phyloP scores from a whole-genome alignment of 2,888 invertebrate species.

The Liposcelis brunnea region DNA sequence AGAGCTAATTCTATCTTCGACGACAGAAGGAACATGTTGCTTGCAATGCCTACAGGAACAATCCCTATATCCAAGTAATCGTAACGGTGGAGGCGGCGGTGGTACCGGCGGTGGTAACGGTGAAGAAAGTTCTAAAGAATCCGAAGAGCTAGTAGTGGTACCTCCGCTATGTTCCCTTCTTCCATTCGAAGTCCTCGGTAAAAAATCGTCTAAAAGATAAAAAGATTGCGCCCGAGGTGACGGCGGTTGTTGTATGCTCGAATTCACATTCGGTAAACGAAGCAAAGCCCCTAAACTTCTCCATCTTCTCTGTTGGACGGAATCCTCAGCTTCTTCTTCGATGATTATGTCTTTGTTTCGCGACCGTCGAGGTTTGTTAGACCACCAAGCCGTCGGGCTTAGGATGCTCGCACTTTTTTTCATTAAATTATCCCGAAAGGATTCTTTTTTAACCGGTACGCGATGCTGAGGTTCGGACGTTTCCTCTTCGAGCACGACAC shows the following conservation, averaged over 20 bases:
- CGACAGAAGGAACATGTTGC: too few relatives aligned
- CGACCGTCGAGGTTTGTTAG: conserved; percentile 17
- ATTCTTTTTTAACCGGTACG: conserved; percentile 9
- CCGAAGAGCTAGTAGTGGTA: conserved; percentile 21
- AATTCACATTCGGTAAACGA: conserved; percentile 17
- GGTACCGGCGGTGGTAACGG: conserved; percentile 30
- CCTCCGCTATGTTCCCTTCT: conserved; percentile 13
- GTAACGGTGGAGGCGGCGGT: conserved; percentile 28
- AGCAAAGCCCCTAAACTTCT: conserved; percentile 29
- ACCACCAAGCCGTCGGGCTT: conserved; percentile 20
- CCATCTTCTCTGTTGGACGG: conserved; percentile 27
- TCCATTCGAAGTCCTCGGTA: conserved; percentile 23
- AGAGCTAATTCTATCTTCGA: not conserved
- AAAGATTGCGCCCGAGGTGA: conserved; percentile 29
- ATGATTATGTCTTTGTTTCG: conserved; percentile 19
- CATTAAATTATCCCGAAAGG: conserved; percentile 17
- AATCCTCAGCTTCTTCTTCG: conserved; percentile 17
- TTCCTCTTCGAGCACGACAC: conserved; percentile 17
- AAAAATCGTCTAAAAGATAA: conserved; percentile 31
- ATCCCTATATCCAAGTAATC: conserved; percentile 17
- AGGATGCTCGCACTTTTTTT: conserved; percentile 20
- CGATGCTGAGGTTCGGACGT: conserved; percentile 4
- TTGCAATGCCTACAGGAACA: conserved; percentile 6
- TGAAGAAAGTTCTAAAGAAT: conserved; percentile 25
- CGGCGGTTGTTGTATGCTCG: conserved; percentile 19